phyloP scores from a whole-genome alignment of 2,113 vertebrate genomes.

The Thamnophis sirtalis region DNA sequence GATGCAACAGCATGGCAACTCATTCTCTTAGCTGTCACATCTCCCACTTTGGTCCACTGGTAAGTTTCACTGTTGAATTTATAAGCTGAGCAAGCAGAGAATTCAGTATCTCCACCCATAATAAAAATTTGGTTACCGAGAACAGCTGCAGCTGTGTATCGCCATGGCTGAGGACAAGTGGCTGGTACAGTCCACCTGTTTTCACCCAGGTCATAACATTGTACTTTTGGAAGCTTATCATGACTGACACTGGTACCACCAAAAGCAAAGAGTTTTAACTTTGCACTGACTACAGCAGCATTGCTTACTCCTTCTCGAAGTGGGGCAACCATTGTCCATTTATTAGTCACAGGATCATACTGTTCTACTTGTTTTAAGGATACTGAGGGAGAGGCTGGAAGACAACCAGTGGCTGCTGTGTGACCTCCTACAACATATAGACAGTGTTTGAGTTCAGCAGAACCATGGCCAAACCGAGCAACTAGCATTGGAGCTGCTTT shows the following conservation, averaged over 20 bases:
- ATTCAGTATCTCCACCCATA: conserved; percentile 81
- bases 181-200: conserved; percentile 81
- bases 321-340: conserved; percentile 81
- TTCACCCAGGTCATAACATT: conserved; percentile 79
- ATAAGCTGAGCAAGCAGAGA: conserved; percentile 78
- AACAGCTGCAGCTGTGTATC: conserved; percentile 80
- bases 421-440: conserved; percentile 80
- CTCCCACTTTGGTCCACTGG: conserved; percentile 83
- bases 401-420: conserved; percentile 77
- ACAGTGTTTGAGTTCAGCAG: conserved; percentile 79
- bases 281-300: conserved; percentile 78
- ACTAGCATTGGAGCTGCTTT: conserved; percentile 82
- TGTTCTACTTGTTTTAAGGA: conserved; percentile 82
- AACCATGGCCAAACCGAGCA: conserved; percentile 78
- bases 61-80: conserved; percentile 83
- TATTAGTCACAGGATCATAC: conserved; percentile 77
- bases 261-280: conserved; percentile 81
- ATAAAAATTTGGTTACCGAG: conserved; percentile 83
- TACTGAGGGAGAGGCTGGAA: conserved; percentile 79
- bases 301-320: conserved; percentile 81
- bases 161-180: conserved; percentile 83
- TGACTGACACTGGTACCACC: conserved; percentile 80
- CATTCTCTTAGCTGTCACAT: conserved; percentile 80
- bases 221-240: conserved; percentile 81
- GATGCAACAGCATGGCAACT: conserved; percentile 81